Evolutionary conservation across 2,888 invertebrate species (phyloP).

Genomic region (Dryomyza anilis): DNA sequence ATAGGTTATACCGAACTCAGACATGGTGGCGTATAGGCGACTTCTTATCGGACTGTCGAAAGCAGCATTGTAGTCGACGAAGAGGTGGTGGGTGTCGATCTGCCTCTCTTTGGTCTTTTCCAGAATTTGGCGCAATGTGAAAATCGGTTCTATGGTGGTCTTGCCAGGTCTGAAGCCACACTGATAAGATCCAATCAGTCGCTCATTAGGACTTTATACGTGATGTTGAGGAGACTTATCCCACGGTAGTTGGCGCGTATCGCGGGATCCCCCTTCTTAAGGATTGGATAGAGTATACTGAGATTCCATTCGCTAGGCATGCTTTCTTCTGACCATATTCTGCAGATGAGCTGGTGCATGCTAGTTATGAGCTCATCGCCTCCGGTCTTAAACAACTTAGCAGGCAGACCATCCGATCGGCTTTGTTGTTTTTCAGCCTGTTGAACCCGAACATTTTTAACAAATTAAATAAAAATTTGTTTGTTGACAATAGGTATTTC

Average conservation of each 20-base stretch:
- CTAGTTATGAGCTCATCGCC: neutral
- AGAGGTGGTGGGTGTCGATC: conserved; percentile 26
- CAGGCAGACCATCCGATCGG: too few species aligned
- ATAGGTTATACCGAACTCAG: conserved; percentile 28
- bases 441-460: too few species aligned
- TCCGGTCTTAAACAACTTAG: neutral
- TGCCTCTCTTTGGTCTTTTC: conserved; percentile 14
- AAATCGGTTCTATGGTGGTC: conserved; percentile 13
- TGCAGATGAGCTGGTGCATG: neutral
- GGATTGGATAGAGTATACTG: conserved; percentile 6
- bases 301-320: neutral
- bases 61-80: conserved; percentile 32
- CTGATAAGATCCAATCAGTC: conserved; percentile 14
- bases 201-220: conserved; percentile 17
- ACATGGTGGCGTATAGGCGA: conserved; percentile 27
- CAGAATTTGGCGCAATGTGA: conserved; percentile 21
- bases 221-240: conserved; percentile 4
- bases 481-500: too few species aligned
- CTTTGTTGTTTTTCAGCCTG: too few species aligned
- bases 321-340: neutral
- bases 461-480: too few species aligned
- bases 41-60: conserved; percentile 25
- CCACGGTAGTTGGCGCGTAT: conserved; percentile 8
- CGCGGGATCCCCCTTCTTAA: conserved; percentile 8
- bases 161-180: conserved; percentile 18